Base-by-base conservation (phyloP, 2,797 vertebrate genomes). In the Syndactyla subalaris region DNA sequence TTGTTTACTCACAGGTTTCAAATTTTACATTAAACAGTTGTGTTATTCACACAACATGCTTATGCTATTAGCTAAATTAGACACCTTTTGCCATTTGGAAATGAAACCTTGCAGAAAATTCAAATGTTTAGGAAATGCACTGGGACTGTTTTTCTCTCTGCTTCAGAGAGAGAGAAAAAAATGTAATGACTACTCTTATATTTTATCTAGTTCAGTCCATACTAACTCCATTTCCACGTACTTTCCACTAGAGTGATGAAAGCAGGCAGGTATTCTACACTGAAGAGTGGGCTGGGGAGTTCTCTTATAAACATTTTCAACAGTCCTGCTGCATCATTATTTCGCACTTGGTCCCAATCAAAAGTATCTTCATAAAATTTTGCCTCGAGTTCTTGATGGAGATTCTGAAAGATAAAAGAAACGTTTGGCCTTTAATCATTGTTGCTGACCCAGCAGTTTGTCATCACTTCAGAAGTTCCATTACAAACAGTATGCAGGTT, bases 301-400 rank as follows among this genome's bases (percentile, higher is more conserved):
- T 99, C 99, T 93, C 99, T 98, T 96, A 99, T 99, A 95, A 99
- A 99, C 73, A 99, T 99, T 97, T 99, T 99, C 88, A 99, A 94
- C 96, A 99, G 97, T 45, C 99, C 98, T 0, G 99, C 98, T 27
- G 99, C 99, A 20, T 99, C 99, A 41, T 99, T 98, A 74, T 98
- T 99, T 91, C 98, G 98, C 72, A 99, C 98, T 88, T 98, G 97
- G 65, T 99, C 98, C 99, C 99, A 99, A 96, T 99, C 98, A 83
- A 99, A 99, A n/a, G 97, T 77, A 51, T 98, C 98, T 38, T 98
- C 96, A 29, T 98, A 98, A 95, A 98, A 98, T 92, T 98, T 98
- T 89, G 98, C 79, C 96, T 99, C 99, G 81, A 99, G 93, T 96
- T 99, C 99, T 96, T 98, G 98, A 27, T 98, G 98, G 80, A 99